Conservation (phyloP, 2,888 invertebrate species). For the Scelioninae gen. 1 region DNA sequence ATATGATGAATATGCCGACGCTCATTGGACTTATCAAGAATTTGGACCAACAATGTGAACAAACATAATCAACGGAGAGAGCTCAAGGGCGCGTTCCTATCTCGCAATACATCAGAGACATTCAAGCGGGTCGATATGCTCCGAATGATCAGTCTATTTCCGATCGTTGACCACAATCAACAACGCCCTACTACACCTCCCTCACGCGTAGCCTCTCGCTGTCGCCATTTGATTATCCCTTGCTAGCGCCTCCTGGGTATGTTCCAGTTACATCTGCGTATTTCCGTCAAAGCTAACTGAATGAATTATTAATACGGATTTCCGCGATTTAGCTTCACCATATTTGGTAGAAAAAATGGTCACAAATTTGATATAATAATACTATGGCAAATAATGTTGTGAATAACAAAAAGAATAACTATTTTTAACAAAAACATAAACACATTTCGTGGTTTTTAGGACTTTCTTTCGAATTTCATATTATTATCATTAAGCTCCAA, state of each 20-base stretch:
- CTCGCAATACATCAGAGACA: conserved; percentile 74
- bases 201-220: conserved; percentile 21
- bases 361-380: conserved; percentile 5
- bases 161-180: conserved; percentile 77
- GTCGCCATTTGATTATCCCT: conserved; percentile 55
- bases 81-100: conserved; percentile 68
- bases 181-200: conserved; percentile 71
- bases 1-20: conserved; percentile 54
- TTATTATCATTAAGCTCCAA: too few species aligned
- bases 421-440: too few species aligned
- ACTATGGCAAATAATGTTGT: neutral
- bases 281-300: conserved; percentile 57
- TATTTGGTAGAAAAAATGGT: conserved; percentile 13
- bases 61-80: conserved; percentile 62
- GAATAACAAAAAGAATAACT: neutral
- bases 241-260: conserved; percentile 53
- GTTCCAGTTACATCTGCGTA: conserved; percentile 64
- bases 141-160: conserved; percentile 79
- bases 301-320: conserved; percentile 55
- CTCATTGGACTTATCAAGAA: conserved; percentile 67
- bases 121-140: conserved; percentile 70
- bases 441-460: too few species aligned
- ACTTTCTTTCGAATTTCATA: too few species aligned
- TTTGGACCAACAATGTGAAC: conserved; percentile 63
- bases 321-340: conserved; percentile 29